phyloP scores from a whole-genome alignment of 1,140 invertebrate genomes.

The Cotesia typhae region DNA sequence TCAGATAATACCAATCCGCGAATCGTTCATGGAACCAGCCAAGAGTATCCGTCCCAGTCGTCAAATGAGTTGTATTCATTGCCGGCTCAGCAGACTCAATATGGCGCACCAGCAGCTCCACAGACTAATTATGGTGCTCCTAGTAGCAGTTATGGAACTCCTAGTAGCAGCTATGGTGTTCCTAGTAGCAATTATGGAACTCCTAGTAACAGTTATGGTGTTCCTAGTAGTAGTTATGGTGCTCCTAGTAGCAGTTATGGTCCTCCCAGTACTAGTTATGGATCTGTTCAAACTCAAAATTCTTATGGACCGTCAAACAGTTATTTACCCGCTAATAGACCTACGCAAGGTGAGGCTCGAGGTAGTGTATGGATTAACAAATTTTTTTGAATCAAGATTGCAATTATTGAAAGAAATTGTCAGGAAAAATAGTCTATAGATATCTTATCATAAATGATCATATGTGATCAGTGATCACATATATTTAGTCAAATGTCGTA shows the following conservation, averaged over 20 bases:
- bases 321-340: slow-evolving; percentile 46
- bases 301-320: slow-evolving; percentile 65
- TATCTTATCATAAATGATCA: too few species aligned
- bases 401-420: slow-evolving; percentile 5
- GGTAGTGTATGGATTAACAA: slow-evolving; percentile 45
- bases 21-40: slow-evolving; percentile 31
- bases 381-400: slow-evolving; percentile 1
- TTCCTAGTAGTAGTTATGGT: slow-evolving; percentile 59
- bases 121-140: slow-evolving; percentile 44
- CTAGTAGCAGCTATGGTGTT: slow-evolving; percentile 49
- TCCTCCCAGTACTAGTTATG: slow-evolving; percentile 60
- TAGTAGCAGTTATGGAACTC: slow-evolving; percentile 42
- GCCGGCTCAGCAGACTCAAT: slow-evolving; percentile 47
- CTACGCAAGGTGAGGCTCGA: slow-evolving; percentile 57
- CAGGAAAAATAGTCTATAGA: too few species aligned
- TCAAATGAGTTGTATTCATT: slow-evolving; percentile 46
- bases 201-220: slow-evolving; percentile 48
- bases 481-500: too few species aligned
- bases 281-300: slow-evolving; percentile 35
- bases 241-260: slow-evolving; percentile 48
- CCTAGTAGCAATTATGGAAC: slow-evolving; percentile 59
- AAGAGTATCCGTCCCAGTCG: slow-evolving; percentile 34
- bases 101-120: slow-evolving; percentile 54
- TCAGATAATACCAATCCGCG: slow-evolving; percentile 33
- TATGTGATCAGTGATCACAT: too few species aligned